Evolutionary conservation across 2,888 invertebrate genomes (phyloP).

Genomic region (Azorinus chamasolen): DNA sequence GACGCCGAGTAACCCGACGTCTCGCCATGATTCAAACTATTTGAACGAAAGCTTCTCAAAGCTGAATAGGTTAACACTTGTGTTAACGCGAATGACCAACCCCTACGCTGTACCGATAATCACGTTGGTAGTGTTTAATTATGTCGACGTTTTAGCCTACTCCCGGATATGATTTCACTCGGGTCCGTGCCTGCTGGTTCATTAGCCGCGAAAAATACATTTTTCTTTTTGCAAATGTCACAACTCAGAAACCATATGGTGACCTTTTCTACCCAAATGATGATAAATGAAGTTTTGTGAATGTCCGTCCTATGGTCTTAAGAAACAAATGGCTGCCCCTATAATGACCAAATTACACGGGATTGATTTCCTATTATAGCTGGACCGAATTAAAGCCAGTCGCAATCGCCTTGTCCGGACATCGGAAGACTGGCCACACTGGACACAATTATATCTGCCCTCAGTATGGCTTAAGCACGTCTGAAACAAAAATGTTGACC

Average conservation of each 20-base stretch:
- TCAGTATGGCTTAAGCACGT: no score
- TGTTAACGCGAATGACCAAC: no score
- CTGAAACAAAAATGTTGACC: no score
- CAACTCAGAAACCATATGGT: constrained; percentile 55
- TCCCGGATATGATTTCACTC: no score
- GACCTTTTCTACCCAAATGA: constrained; percentile 61
- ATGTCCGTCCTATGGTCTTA: constrained; percentile 23
- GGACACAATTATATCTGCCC: not conserved
- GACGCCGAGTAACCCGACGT: no score
- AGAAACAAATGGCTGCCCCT: constrained; percentile 47
- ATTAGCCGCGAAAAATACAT: constrained; percentile 59
- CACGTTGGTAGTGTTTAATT: no score
- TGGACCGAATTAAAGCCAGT: constrained; percentile 13
- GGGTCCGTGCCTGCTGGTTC: constrained; percentile 8
- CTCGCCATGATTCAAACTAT: no score
- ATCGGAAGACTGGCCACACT: not conserved
- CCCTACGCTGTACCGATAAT: no score
- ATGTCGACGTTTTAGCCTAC: not conserved
- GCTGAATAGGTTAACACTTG: no score
- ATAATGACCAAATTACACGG: constrained; percentile 66
- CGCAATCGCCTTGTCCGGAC: constrained; percentile 20
- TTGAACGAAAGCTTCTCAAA: no score
- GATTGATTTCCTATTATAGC: constrained; percentile 58
- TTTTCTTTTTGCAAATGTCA: constrained; percentile 48
- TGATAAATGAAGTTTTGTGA: constrained; percentile 53